Evolutionary conservation across 2,113 vertebrate species (phyloP).

Genomic region (Silurus asotus): DNA sequence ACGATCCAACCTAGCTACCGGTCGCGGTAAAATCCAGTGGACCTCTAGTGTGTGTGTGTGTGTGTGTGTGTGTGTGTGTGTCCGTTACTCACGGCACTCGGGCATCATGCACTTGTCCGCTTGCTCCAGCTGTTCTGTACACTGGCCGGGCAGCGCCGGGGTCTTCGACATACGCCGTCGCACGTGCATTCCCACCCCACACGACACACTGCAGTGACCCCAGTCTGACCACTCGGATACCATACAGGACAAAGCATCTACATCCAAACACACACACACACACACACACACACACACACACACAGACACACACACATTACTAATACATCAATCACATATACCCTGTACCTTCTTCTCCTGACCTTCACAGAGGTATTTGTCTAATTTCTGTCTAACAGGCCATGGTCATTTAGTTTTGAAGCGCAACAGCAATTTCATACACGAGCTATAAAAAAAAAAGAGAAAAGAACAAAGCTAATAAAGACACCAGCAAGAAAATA

Average conservation of each 20-base stretch:
- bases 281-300: not conserved
- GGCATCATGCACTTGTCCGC: constrained; percentile 94
- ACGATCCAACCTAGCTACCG: no score
- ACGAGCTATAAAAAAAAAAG: not conserved
- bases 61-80: not conserved
- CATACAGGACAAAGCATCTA: constrained; percentile 72
- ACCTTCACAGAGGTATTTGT: not conserved
- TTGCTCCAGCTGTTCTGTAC: constrained; percentile 88
- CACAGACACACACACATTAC: not conserved
- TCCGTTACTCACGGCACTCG: constrained; percentile 85
- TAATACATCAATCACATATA: not conserved
- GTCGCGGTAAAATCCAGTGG: no score
- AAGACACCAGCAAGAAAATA: constrained; percentile 6
- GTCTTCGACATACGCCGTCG: constrained; percentile 92
- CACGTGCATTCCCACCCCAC: constrained; percentile 84
- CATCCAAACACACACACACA: not conserved
- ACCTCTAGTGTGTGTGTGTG: not conserved
- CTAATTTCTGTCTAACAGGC: not conserved
- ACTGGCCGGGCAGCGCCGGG: constrained; percentile 82
- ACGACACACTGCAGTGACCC: constrained; percentile 90
- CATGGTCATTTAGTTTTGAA: not conserved
- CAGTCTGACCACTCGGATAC: constrained; percentile 93
- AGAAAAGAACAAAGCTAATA: not conserved
- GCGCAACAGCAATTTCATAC: constrained; percentile 25
- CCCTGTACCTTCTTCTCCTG: not conserved